Evolutionary conservation across 2,797 vertebrate genomes (phyloP).

Genomic region (Lemur catta): DNA sequence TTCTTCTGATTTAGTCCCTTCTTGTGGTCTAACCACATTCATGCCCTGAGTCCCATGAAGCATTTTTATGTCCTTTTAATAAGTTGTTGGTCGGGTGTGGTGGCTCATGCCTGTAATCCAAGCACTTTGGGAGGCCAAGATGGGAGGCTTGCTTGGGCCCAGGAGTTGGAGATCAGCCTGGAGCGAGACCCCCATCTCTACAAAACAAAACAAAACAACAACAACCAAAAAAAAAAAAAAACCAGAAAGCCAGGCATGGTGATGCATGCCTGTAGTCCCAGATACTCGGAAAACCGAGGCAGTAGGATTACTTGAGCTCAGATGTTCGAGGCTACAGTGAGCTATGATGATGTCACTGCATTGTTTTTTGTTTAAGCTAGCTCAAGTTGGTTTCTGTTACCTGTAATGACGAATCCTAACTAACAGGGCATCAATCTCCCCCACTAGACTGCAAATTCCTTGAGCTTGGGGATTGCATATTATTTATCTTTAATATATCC

Average conservation of each 20-base stretch:
- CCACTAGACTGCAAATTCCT: background rate
- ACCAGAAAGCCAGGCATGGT: background rate
- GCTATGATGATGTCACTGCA: background rate
- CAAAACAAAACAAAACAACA: background rate
- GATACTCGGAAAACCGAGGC: background rate
- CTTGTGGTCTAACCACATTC: background rate
- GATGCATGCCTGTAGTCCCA: background rate
- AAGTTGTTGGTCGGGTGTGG: background rate
- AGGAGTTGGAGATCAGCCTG: background rate
- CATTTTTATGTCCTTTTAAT: background rate
- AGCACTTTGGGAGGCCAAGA: background rate
- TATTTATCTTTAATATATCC: conserved; percentile 35
- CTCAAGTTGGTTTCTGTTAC: conserved; percentile 22
- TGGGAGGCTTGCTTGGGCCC: background rate
- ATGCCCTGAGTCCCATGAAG: background rate
- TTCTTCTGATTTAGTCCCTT: background rate
- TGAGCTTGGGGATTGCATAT: background rate
- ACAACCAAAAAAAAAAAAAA: too few species aligned
- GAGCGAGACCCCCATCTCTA: background rate
- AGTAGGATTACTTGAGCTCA: background rate
- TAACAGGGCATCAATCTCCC: conserved; percentile 1
- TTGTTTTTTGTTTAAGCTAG: conserved; percentile 10
- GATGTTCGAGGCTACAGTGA: background rate
- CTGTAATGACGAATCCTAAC: conserved; percentile 20
- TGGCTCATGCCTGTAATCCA: background rate